Evolutionary conservation across 2,797 vertebrate genomes (phyloP).

Genomic region (Poecilia velifera): DNA sequence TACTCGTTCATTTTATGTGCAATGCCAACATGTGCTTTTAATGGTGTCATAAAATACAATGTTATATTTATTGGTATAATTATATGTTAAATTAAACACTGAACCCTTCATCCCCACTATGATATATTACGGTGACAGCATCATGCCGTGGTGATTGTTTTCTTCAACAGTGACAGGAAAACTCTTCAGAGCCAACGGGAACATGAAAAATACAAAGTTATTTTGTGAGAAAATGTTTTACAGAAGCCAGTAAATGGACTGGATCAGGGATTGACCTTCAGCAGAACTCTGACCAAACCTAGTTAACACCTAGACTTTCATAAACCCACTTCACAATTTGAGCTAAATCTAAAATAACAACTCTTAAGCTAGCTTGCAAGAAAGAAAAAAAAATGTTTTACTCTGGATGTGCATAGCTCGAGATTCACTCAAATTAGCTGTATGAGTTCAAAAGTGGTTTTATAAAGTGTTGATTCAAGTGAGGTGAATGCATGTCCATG

Average conservation of each 20-base stretch:
- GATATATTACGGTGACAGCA: not conserved
- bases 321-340: not conserved
- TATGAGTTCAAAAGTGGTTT: not conserved
- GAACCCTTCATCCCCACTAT: not conserved
- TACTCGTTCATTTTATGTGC: conserved; percentile 12
- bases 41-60: too few species aligned
- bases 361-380: not conserved
- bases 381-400: not conserved
- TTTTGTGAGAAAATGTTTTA: not conserved
- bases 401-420: not conserved
- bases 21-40: not conserved
- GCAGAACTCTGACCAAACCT: not conserved
- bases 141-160: not conserved
- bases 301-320: not conserved
- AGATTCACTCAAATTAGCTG: not conserved
- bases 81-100: not conserved
- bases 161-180: not conserved
- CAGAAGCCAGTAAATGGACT: not conserved
- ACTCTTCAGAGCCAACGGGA: not conserved
- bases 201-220: not conserved
- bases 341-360: not conserved
- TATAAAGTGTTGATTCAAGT: not conserved
- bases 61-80: not conserved
- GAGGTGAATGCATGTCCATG: not conserved
- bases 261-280: not conserved